phyloP scores from a whole-genome alignment of 2,797 vertebrate genomes.

The Onychomys leucogaster region DNA sequence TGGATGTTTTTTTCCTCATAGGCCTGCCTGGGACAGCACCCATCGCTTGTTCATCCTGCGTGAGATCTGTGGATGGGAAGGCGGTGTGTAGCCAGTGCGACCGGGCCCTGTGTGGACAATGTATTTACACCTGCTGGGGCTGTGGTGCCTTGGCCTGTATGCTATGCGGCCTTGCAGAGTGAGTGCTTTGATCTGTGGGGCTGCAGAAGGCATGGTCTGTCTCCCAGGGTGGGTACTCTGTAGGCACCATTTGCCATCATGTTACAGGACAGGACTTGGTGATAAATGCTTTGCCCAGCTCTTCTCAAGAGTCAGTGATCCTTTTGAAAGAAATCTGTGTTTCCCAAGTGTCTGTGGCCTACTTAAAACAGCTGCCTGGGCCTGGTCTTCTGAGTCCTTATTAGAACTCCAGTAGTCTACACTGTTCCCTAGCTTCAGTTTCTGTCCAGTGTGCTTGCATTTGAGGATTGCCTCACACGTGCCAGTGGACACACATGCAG shows the following conservation, averaged over 20 bases:
- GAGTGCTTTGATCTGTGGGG: slow-evolving; percentile 78
- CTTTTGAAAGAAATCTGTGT: accelerated
- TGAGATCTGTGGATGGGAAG: slow-evolving; percentile 83
- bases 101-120: slow-evolving; percentile 84
- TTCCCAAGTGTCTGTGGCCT: accelerated
- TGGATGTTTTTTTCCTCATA: slow-evolving; percentile 60
- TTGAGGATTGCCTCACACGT: accelerated
- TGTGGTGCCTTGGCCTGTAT: slow-evolving; percentile 84
- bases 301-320: neutral
- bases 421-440: neutral
- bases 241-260: neutral
- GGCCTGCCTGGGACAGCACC: slow-evolving; percentile 51
- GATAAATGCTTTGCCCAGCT: neutral
- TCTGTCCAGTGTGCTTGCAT: no score
- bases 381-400: accelerated
- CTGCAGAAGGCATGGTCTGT: neutral
- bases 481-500: accelerated
- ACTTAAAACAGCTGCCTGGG: neutral
- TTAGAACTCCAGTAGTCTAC: neutral
- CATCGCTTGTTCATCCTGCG: slow-evolving; percentile 86
- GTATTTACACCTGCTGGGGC: slow-evolving; percentile 85
- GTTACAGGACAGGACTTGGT: neutral
- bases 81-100: slow-evolving; percentile 85
- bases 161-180: slow-evolving; percentile 86
- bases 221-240: neutral